phyloP scores from a whole-genome alignment of 2,888 invertebrate genomes.

The Oligia latruncula region DNA sequence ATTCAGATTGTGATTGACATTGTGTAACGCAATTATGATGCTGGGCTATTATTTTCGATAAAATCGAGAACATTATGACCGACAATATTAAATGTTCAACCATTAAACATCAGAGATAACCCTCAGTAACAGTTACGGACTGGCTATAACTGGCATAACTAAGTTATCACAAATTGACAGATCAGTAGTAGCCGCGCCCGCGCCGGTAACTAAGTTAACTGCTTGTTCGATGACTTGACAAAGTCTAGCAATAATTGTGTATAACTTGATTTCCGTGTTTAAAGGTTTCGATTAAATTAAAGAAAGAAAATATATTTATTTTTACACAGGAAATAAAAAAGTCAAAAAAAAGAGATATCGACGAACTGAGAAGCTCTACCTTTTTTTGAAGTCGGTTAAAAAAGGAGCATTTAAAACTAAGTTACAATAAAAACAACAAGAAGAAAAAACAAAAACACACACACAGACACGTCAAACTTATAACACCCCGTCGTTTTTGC shows the following conservation, averaged over 20 bases:
- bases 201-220: conserved; percentile 21
- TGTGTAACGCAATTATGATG: too few species aligned
- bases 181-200: conserved; percentile 10
- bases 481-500: too few species aligned
- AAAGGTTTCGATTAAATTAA: not conserved
- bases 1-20: too few species aligned
- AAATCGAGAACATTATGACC: not conserved
- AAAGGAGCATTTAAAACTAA: too few species aligned
- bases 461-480: too few species aligned
- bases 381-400: too few species aligned
- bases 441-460: too few species aligned
- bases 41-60: not conserved
- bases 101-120: not conserved
- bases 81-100: not conserved
- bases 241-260: not conserved
- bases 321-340: too few species aligned
- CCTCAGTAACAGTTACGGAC: not conserved
- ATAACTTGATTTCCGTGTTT: not conserved
- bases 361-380: too few species aligned
- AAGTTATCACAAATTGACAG: conserved; percentile 27
- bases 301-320: too few species aligned
- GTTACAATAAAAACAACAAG: too few species aligned
- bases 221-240: conserved; percentile 6
- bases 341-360: too few species aligned
- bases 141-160: conserved; percentile 15